Evolutionary conservation across 2,888 invertebrate genomes (phyloP).

Genomic region (Nomada fucata): DNA sequence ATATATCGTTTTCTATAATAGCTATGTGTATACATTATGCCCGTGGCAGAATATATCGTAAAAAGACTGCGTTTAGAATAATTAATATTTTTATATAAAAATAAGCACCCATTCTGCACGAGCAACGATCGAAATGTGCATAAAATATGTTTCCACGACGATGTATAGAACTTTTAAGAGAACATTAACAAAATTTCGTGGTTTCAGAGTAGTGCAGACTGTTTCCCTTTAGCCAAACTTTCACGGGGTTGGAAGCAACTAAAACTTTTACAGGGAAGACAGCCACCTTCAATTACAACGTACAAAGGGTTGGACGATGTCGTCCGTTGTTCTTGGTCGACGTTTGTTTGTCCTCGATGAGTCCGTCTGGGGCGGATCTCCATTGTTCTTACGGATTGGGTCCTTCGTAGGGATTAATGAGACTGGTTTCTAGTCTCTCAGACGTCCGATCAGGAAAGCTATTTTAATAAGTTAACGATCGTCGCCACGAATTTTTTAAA

Average conservation of each 20-base stretch:
- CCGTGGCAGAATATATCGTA: too few species aligned
- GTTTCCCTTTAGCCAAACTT: slow-evolving; percentile 19
- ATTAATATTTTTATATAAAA: background rate
- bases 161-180: background rate
- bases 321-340: slow-evolving; percentile 68
- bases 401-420: slow-evolving; percentile 70
- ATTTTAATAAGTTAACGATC: slow-evolving; percentile 54
- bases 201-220: slow-evolving; percentile 1
- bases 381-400: slow-evolving; percentile 74
- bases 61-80: background rate
- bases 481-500: background rate
- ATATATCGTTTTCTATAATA: too few species aligned
- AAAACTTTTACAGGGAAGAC: slow-evolving; percentile 49
- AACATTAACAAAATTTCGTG: slow-evolving; percentile 17
- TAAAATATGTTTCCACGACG: too few species aligned
- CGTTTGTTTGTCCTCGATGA: slow-evolving; percentile 68
- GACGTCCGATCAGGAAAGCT: slow-evolving; percentile 56
- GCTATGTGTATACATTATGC: too few species aligned
- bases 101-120: too few species aligned
- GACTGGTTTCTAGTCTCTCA: slow-evolving; percentile 54
- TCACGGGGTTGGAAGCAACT: slow-evolving; percentile 24
- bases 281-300: slow-evolving; percentile 71
- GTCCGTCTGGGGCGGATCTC: slow-evolving; percentile 64
- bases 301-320: slow-evolving; percentile 70
- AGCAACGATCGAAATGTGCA: too few species aligned